Base-by-base conservation (phyloP, 2,888 invertebrate species). In the Alcis repandata region DNA sequence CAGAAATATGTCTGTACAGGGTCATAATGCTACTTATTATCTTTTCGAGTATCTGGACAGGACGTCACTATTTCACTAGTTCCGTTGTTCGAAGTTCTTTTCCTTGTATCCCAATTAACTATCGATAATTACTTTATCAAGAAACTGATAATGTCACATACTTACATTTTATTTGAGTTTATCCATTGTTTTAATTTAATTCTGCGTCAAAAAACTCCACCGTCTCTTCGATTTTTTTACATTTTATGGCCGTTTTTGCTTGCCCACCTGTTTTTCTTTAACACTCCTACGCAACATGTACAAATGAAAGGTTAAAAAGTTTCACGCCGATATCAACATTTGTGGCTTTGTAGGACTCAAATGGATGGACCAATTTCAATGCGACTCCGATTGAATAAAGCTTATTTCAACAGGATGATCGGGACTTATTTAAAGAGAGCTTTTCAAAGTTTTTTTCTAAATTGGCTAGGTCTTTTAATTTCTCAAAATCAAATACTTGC, bases 81-180 rank as follows among this genome's bases (percentile, higher is more conserved):
- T n/a, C n/a, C n/a, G n/a, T n/a, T n/a, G n/a, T n/a, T n/a, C n/a
- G n/a, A n/a, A n/a, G n/a, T n/a, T 46, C 43, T 57, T 45, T 57
- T 33, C 19, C 45, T 33, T 56, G 8, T 19, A 56, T 45, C 9
- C 19, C 33, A 33, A 46, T 57, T 46, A 48, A 38, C 3, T 22
- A n/a, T 7, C 19, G 9, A 45, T 46, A 57, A 48, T 57, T 38
- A 22, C 45, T 43, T 43, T 11, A 56, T 33, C 13, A 33, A 56
- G 13, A 27, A 15, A 6, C 13, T 19, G 19, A 45, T 56, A 27
- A 52, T 38, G 19, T 20, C 36, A 38, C 10, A n/a, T 6, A 45
- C 6, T 13, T 10, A 3, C 3, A 13, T 17, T 20, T 19, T 43
- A 17, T 17, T 1, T 41, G n/a, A n/a, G n/a, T 38, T 3, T 10